phyloP scores from a whole-genome alignment of 2,113 vertebrate genomes.

The Vulpes ferrilata region DNA sequence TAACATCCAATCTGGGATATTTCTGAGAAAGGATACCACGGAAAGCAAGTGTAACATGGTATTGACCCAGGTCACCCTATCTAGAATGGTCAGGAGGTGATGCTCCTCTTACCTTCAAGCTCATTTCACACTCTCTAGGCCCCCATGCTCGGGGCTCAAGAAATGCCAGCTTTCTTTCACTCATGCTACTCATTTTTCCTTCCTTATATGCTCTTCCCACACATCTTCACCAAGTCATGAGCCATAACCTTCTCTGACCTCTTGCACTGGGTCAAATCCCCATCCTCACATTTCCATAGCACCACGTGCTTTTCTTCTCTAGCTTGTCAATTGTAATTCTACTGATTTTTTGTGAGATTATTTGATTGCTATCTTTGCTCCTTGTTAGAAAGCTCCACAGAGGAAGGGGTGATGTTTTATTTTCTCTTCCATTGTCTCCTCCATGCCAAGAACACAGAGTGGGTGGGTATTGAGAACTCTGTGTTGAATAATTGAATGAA shows the following conservation, averaged over 20 bases:
- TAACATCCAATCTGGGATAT: background rate
- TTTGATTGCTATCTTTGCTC: background rate
- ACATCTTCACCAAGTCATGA: background rate
- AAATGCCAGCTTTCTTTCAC: background rate
- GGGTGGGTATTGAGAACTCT: background rate
- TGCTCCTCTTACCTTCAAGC: fast-evolving
- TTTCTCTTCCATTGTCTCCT: background rate
- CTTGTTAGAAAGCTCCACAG: background rate
- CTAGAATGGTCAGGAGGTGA: background rate
- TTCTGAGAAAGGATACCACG: background rate
- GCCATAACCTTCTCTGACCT: background rate
- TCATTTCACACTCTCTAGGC: background rate
- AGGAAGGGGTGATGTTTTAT: background rate
- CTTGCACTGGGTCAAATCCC: background rate
- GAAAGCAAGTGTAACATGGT: background rate
- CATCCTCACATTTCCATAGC: background rate
- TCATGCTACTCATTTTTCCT: background rate
- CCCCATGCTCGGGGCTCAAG: background rate
- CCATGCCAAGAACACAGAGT: background rate
- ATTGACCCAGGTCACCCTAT: background rate
- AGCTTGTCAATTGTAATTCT: background rate
- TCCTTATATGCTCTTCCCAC: background rate
- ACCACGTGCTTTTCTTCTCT: background rate
- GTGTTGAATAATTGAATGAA: background rate
- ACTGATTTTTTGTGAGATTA: background rate